phyloP scores from a whole-genome alignment of 2,797 vertebrate genomes.

The Megalops cyprinoides region DNA sequence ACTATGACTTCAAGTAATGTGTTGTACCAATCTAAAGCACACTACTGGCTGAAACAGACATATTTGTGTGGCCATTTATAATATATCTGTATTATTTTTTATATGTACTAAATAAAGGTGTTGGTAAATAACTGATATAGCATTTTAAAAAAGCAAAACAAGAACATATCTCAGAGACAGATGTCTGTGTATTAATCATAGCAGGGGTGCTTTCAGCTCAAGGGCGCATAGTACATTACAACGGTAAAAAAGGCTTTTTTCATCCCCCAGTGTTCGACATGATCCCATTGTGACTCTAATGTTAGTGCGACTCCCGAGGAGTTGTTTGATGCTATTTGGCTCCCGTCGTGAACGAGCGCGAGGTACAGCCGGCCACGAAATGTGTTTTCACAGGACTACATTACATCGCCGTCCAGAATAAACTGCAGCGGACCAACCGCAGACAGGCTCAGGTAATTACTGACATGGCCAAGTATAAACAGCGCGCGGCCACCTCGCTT shows the following conservation, averaged over 20 bases:
- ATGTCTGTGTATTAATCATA: slow-evolving; percentile 15
- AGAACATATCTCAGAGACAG: neutral
- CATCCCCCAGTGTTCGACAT: neutral
- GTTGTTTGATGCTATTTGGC: slow-evolving; percentile 17
- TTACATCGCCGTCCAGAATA: slow-evolving; percentile 23
- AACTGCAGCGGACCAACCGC: slow-evolving; percentile 31
- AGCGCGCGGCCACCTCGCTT: slow-evolving; percentile 15
- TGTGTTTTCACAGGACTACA: slow-evolving; percentile 46
- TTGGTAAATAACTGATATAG: neutral
- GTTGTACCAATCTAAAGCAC: neutral
- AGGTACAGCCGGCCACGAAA: slow-evolving; percentile 36
- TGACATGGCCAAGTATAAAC: slow-evolving; percentile 20
- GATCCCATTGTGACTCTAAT: slow-evolving; percentile 5
- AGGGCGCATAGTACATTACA: neutral
- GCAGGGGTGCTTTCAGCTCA: neutral
- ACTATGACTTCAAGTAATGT: neutral
- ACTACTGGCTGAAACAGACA: no score
- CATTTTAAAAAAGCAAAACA: neutral
- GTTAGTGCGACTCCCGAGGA: neutral
- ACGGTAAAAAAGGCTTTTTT: slow-evolving; percentile 33
- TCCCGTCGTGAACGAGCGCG: slow-evolving; percentile 39
- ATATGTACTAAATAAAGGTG: neutral
- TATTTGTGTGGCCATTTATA: neutral
- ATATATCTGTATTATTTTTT: neutral
- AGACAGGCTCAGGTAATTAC: slow-evolving; percentile 46